Percentiles rank a stretch among this genome's conserved stretches.
These are phyloP conservation scores for Lytechinus pictus DNA, from an alignment of 35 echinoderm and acorn worm genomes.

Conservation along the genomic window DNA sequence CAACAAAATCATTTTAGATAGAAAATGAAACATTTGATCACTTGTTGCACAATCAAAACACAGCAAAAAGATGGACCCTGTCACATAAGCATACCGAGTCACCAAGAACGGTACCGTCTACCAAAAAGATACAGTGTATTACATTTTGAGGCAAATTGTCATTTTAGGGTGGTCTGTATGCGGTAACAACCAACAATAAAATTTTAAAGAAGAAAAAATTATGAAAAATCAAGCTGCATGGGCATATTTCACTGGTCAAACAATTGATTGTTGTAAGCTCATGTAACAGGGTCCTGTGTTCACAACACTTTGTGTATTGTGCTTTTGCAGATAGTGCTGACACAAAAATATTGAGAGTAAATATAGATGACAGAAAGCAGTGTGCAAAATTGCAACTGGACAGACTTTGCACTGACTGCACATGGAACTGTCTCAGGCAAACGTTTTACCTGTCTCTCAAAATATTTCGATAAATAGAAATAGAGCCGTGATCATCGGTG, in stretches of 20 bases:
- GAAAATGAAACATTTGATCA: not conserved
- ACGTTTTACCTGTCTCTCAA: not conserved
- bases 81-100: not conserved
- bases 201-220: not conserved
- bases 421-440: not conserved
- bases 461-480: slow-evolving; percentile 6
- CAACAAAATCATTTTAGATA: not conserved
- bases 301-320: not conserved
- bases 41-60: not conserved
- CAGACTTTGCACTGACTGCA: not conserved
- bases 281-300: not conserved
- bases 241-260: not conserved
- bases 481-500: not conserved
- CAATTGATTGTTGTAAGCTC: not conserved
- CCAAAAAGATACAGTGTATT: no score
- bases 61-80: not conserved
- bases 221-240: not conserved
- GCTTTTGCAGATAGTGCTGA: slow-evolving; percentile 9
- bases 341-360: not conserved
- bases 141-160: no score
- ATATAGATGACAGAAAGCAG: not conserved
- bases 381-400: not conserved
- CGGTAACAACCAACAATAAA: not conserved
- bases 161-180: no score
- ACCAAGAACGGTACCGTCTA: no score